Conservation (phyloP, 2,888 invertebrate genomes). For the Platycnemis pennipes region DNA sequence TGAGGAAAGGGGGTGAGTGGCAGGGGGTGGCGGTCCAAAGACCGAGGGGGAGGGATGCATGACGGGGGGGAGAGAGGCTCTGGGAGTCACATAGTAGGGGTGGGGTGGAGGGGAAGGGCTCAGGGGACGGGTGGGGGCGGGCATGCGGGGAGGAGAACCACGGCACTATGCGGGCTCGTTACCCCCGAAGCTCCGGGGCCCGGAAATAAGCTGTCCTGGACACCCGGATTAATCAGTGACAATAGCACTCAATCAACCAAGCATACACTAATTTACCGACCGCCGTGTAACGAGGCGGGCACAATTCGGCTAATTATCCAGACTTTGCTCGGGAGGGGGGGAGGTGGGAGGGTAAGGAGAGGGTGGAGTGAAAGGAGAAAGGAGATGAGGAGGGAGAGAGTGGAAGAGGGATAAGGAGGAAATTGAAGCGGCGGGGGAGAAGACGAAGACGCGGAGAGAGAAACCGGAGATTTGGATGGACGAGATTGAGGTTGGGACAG, state of each 20-base stretch:
- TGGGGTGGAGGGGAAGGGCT: slow-evolving; percentile 71
- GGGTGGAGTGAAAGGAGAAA: not conserved
- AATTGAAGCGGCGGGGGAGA: not conserved
- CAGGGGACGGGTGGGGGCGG: slow-evolving; percentile 73
- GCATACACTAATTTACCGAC: slow-evolving; percentile 70
- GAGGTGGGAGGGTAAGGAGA: not conserved
- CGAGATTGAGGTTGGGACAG: not conserved
- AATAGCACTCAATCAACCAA: slow-evolving; percentile 72
- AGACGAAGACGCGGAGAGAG: not conserved
- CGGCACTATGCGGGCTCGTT: slow-evolving; percentile 71
- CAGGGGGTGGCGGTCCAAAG: slow-evolving; percentile 71
- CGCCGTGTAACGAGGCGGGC: slow-evolving; percentile 70
- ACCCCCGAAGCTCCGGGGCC: slow-evolving; percentile 70
- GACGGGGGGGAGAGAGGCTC: slow-evolving; percentile 72
- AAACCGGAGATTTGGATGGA: not conserved
- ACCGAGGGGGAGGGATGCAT: slow-evolving; percentile 70
- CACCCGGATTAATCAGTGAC: slow-evolving; percentile 72
- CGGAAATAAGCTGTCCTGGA: slow-evolving; percentile 76
- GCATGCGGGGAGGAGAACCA: slow-evolving; percentile 70
- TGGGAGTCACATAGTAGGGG: slow-evolving; percentile 77
- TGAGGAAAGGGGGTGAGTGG: slow-evolving; percentile 24
- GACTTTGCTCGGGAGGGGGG: slow-evolving; percentile 60
- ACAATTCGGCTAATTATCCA: slow-evolving; percentile 70
- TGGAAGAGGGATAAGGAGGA: not conserved
- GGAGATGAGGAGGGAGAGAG: not conserved